Base-by-base conservation (phyloP, 2,888 invertebrate genomes). In the Plusia festucae region DNA sequence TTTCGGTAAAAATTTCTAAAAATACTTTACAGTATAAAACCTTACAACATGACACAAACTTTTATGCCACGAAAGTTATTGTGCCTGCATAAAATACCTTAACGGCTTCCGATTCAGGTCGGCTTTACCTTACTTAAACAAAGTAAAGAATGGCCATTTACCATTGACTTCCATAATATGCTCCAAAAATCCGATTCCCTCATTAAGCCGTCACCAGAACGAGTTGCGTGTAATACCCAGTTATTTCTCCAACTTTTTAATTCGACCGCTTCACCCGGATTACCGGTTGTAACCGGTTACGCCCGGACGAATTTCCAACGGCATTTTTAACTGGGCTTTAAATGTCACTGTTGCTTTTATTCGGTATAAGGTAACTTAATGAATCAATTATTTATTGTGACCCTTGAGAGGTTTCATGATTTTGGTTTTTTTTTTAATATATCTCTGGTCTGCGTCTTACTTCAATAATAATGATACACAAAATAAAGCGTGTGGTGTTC, bases 221-320 rank as follows among this genome's bases (percentile, higher is more conserved):
- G 79, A 76, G 75, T 77, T 71, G 70, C 77, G 60, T 71, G 72
- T 60, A 77, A 79, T 66, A 76, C 82, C 84, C 83, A 81, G 86
- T 85, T 77, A 87, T 87, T 85, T 82, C 80, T 77, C 82, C 79
- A 82, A 83, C 81, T 87, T 87, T 86, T 85, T 82, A 85, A 85
- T 82, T 79, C 77, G 58, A 78, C 82, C 79, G 73, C 83, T 78
- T 63, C 63, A 67, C 70, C 83, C 79, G 82, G 84, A 83, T 85
- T 82, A 85, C 83, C 81, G 78, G 71, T 73, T 80, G 82, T 80
- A 82, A 71, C 85, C 78, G 81, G 83, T 76, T 79, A 75, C 70
- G 76, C 68, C 65, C 76, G 72, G 72, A 20, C 67, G 57, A 69
- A 68, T 81, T 78, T 81, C 68, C 65, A 65, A 70, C 56, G 64